A percentile compares a stretch with the other conserved stretches of the same genome.
Conservation (phyloP, 2,797 vertebrate species). For the Bufotes viridis region DNA sequence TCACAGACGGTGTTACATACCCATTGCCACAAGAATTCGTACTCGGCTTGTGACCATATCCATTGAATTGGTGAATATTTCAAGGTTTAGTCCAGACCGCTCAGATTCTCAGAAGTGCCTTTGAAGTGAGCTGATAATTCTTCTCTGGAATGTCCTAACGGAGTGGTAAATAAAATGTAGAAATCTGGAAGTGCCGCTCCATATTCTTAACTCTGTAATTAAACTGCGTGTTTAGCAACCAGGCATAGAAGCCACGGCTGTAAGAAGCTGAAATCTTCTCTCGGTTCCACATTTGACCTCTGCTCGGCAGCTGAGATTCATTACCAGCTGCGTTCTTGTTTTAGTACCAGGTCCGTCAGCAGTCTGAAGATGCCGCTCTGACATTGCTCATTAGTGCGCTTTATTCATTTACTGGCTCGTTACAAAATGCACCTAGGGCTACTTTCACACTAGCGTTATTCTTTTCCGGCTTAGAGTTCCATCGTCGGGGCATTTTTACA, state of each 20-base stretch:
- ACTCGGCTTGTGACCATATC: conserved; percentile 34
- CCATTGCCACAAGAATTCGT: conserved; percentile 27
- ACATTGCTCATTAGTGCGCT: conserved; percentile 10
- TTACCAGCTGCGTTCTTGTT: conserved; percentile 10
- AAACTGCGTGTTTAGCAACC: conserved; percentile 9
- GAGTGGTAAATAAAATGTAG: neutral
- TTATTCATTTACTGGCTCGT: neutral
- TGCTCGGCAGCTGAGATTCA: conserved; percentile 26
- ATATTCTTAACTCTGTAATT: neutral
- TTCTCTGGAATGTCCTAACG: neutral
- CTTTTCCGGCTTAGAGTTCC: too few relatives aligned
- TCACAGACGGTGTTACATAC: neutral
- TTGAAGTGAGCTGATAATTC: neutral
- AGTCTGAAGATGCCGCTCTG: conserved; percentile 5
- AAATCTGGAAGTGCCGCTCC: neutral
- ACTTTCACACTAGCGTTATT: too few relatives aligned
- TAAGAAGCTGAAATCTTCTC: neutral
- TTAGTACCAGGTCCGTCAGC: conserved; percentile 17
- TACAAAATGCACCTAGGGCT: neutral
- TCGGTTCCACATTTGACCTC: conserved; percentile 24
- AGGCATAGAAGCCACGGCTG: conserved; percentile 10
- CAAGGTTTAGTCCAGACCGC: neutral
- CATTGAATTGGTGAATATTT: conserved; percentile 10
- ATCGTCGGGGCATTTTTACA: too few relatives aligned
- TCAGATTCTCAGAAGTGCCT: neutral